Percentiles rank a stretch among this genome's conserved stretches.
These are phyloP conservation scores for Leucophenga maculata DNA, from an alignment of 2,888 invertebrate genomes.

Conservation along the genomic window DNA sequence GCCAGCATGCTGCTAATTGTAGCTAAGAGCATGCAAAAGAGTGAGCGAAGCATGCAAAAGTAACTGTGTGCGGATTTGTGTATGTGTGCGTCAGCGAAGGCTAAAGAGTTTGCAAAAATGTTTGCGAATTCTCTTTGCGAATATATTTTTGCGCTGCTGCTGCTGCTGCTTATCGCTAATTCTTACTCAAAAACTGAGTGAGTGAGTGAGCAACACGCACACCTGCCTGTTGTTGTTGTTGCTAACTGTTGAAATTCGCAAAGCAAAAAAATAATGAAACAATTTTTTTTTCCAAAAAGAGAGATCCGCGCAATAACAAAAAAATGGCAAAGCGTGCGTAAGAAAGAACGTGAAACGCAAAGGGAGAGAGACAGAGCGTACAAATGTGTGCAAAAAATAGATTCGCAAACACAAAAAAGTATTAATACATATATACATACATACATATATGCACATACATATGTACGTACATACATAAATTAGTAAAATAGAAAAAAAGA, in stretches of 20 bases:
- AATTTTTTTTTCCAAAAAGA: no score
- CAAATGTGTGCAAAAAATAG: neutral
- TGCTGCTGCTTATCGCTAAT: conserved; percentile 9
- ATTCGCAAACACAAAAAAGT: neutral
- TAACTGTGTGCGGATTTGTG: neutral
- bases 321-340: neutral
- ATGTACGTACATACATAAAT: neutral
- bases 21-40: neutral
- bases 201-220: conserved; percentile 7
- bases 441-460: no score
- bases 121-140: conserved; percentile 31
- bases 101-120: conserved; percentile 6
- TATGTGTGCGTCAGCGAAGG: neutral
- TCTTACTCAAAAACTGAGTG: neutral
- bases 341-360: neutral
- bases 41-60: neutral
- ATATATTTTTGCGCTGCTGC: neutral
- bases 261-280: neutral
- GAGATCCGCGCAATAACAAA: neutral
- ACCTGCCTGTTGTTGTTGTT: conserved; percentile 9
- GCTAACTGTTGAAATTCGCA: neutral
- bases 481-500: conserved; percentile 2
- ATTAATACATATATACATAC: neutral
- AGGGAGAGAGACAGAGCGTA: neutral
- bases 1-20: no score